Base-by-base conservation (phyloP, 1,140 invertebrate species). In the Drosophila bocki region DNA sequence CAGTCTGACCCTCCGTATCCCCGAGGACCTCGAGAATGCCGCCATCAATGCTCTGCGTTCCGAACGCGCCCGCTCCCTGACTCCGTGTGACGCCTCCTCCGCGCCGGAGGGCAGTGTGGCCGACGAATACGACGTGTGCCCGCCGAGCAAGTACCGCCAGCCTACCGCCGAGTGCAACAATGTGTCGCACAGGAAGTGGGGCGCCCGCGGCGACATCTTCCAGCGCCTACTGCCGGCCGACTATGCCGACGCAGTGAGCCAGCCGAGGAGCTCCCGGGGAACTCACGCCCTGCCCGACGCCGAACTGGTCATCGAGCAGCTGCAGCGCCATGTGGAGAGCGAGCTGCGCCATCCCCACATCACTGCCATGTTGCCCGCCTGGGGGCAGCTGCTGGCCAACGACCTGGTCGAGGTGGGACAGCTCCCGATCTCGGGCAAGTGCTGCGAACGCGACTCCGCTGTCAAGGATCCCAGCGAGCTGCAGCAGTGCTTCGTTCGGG, bases 161-260 rank as follows among this genome's bases (percentile, higher is more conserved):
- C 95, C 96, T 15, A 97, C 96, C 44, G 99, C 98, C 0, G 96
- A 97, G 87, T 99, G 99, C 93, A 99, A 99, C 93, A 99, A 99
- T 93, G 96, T 99, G 0, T 94, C 97, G 41, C 96, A 98, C 92
- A 95, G 98, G 7, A 95, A 95, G 13, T 98, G 97, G 97, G 99
- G 98, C 4, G 95, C 96, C 58, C 95, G 97, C 32, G 96, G 97
- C 26, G 96, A 96, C 51, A 95, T 97, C 7, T 98, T 98, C 91
- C 93, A 97, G 22, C 94, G 98, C 62, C 93, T 98, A 17, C 79
- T 99, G 37, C 94, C 95, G 5, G 94, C 98, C 0, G 94, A 95
- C 51, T 99, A 99, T 93, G 95, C 95, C 22, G 97, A 98, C 93
- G 97, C 97, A 96, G 93, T 95, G 12, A 95, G 94, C 2, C 93